Base-by-base conservation (phyloP, 2,888 invertebrate genomes). In the Axea sp. region DNA sequence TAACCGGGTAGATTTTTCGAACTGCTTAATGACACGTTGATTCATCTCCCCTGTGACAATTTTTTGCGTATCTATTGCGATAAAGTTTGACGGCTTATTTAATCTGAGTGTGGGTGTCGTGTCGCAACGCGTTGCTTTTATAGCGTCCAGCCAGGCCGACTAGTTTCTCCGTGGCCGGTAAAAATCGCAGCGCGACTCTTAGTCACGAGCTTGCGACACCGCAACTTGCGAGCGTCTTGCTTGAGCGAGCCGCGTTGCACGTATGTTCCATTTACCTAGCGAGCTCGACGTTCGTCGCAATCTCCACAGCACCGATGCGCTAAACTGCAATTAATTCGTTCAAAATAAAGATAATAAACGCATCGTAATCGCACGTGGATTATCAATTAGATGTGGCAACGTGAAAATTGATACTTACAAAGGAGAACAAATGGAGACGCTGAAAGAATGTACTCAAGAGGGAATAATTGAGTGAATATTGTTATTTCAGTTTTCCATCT, bases 171-270 rank as follows among this genome's bases (percentile, higher is more conserved):
- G 30, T 43, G 57, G 43, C 73, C 80, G 77, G 45, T 73, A 82
- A 86, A 86, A 86, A 86, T 86, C 84, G 35, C 57, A 17, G 11
- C 79, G 77, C 79, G 78, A 73, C 83, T 85, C 83, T 86, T 86
- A 86, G 86, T 86, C 86, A 86, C 77, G 80, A 80, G 81, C 82
- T 86, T 86, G 84, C 86, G 84, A 86, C 84, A 86, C 76, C 76
- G 75, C 60, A 43, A n/a, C 26, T 43, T 26, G 26, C 26, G 39
- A 11, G 22, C 49, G 83, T 84, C 83, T 84, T 84, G 86, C 85
- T 83, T 82, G 83, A 86, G 81, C 83, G 84, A 83, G 74, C 76
- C 73, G 82, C 76, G 79, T 82, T 82, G 82, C 59, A 43, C 78
- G 55, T 64, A 59, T 73, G 82, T 80, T 82, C 80, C 80, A 84